Percentiles rank a stretch among this genome's conserved stretches.
Conservation (phyloP, 1,140 invertebrate species). For the Acyrthosiphon pisum region DNA sequence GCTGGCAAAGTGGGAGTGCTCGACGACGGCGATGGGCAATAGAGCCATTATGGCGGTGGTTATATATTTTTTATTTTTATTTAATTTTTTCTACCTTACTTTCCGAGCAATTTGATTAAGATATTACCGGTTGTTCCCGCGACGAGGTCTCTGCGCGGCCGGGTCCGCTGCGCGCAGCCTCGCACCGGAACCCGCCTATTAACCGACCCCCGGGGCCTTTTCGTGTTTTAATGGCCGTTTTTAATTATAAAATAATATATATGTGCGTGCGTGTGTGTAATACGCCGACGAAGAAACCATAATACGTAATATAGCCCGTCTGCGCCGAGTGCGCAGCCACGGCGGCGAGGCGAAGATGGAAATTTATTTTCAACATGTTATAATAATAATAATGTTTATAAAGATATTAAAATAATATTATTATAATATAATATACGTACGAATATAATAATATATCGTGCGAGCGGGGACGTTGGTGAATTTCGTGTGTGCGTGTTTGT, state of each 20-base stretch:
- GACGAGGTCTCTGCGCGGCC: slow-evolving; percentile 4
- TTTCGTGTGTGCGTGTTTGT: slow-evolving; percentile 5
- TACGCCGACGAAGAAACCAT: background rate
- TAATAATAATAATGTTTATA: background rate
- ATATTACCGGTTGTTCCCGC: slow-evolving; percentile 44
- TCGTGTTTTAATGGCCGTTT: slow-evolving; percentile 45
- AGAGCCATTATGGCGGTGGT: slow-evolving; percentile 40
- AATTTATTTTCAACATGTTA: slow-evolving; percentile 22
- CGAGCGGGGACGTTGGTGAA: background rate
- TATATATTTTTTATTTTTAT: slow-evolving; percentile 18
- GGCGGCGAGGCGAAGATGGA: background rate
- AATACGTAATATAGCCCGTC: background rate
- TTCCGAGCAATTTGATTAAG: slow-evolving; percentile 49
- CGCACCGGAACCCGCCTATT: slow-evolving; percentile 41
- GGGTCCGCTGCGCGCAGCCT: background rate
- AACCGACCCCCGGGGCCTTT: slow-evolving; percentile 34
- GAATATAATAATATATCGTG: background rate
- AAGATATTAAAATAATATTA: background rate
- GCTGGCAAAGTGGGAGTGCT: slow-evolving; percentile 30
- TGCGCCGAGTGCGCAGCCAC: background rate
- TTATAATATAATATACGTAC: background rate
- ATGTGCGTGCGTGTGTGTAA: background rate
- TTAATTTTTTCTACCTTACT: background rate
- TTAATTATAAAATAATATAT: slow-evolving; percentile 51
- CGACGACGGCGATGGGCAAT: slow-evolving; percentile 12